Conservation (phyloP, 2,888 invertebrate genomes). For the Apomyelois bistriatella region DNA sequence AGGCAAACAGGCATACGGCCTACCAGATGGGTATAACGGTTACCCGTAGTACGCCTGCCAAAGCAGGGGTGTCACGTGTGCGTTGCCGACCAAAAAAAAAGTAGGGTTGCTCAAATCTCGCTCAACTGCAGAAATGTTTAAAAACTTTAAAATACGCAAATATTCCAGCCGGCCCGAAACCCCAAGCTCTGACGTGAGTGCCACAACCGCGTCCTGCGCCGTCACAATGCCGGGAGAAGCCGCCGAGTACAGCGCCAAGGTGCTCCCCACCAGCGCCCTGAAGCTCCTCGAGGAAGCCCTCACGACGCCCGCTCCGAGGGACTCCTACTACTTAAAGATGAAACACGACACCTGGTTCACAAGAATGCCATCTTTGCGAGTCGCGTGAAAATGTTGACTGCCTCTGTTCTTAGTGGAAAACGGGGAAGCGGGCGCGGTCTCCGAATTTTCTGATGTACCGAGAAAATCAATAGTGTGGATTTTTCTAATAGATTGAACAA, state of each 20-base stretch:
- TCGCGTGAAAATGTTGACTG: constrained; percentile 31
- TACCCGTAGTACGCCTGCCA: no score
- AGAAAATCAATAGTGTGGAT: no score
- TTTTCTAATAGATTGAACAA: no score
- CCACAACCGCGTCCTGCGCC: constrained; percentile 63
- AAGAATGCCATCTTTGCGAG: constrained; percentile 72
- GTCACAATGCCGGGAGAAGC: constrained; percentile 80
- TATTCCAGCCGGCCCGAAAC: constrained; percentile 75
- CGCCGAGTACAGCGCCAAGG: constrained; percentile 82
- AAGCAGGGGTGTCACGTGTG: no score
- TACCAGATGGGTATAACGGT: no score
- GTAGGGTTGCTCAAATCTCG: no score
- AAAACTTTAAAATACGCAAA: no score
- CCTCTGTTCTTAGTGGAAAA: not conserved
- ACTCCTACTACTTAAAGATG: constrained; percentile 73
- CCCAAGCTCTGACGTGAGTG: constrained; percentile 66
- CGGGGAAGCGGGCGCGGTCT: not conserved
- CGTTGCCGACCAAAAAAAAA: no score
- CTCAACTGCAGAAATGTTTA: no score
- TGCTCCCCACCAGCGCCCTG: constrained; percentile 80
- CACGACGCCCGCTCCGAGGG: constrained; percentile 76
- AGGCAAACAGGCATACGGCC: no score
- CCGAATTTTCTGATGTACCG: not conserved
- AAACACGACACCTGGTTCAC: constrained; percentile 77
- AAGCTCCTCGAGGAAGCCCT: constrained; percentile 82